A percentile compares a stretch with the other conserved stretches of the same genome.
Evolutionary conservation across 92 coral and sea anemone genomes (phyloP).

Genomic region (Phenganax subtilis): DNA sequence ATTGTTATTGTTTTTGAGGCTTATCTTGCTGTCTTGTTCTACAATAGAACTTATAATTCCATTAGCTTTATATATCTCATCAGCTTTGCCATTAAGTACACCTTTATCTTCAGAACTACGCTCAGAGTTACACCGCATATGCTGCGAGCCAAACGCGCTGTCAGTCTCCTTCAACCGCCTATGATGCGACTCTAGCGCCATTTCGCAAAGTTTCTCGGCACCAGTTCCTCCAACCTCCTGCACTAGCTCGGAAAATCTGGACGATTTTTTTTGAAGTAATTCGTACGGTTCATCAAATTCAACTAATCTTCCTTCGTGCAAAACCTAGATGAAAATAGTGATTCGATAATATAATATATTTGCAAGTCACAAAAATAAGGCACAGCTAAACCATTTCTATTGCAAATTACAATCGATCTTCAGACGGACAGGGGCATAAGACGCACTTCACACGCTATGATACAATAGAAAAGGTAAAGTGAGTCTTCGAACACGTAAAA

Average conservation of each 20-base stretch:
- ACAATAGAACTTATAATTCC: neutral
- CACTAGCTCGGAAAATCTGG: slow-evolving; percentile 70
- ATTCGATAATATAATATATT: neutral
- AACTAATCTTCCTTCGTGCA: slow-evolving; percentile 74
- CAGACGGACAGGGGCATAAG: no score
- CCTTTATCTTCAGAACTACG: slow-evolving; percentile 7
- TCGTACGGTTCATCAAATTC: slow-evolving; percentile 91
- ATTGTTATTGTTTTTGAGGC: no score
- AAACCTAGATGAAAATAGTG: slow-evolving; percentile 54
- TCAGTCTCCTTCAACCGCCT: slow-evolving; percentile 42
- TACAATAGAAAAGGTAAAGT: no score
- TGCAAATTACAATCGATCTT: no score
- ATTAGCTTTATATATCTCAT: slow-evolving; percentile 4
- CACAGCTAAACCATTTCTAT: no score
- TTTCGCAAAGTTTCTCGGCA: slow-evolving; percentile 59
- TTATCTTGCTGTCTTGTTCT: neutral
- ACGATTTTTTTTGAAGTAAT: slow-evolving; percentile 52
- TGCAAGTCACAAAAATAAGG: no score
- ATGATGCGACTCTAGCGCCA: slow-evolving; percentile 71
- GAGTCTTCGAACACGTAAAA: no score
- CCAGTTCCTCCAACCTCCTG: slow-evolving; percentile 72
- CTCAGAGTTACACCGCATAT: slow-evolving; percentile 11
- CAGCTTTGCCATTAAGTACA: neutral
- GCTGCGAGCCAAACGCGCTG: slow-evolving; percentile 35
- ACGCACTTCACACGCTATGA: no score